phyloP scores from a whole-genome alignment of 2,888 invertebrate genomes.

The Ochropleura plecta region DNA sequence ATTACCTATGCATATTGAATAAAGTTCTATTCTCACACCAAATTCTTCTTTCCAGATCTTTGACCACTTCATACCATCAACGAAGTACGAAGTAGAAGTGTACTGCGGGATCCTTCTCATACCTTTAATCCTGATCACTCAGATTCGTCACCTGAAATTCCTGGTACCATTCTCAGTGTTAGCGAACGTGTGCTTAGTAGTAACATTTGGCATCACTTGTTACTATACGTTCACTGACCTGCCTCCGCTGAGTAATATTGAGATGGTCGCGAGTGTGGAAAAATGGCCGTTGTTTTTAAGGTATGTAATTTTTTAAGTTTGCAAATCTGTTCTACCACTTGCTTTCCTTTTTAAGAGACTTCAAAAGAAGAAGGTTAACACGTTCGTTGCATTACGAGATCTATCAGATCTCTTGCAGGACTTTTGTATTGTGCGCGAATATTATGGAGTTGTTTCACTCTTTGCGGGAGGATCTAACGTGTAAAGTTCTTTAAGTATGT shows the following conservation, averaged over 20 bases:
- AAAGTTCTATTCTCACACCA: not conserved
- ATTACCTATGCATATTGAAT: too few relatives aligned
- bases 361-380: too few relatives aligned
- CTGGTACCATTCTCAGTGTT: conserved; percentile 97
- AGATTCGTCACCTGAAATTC: conserved; percentile 93
- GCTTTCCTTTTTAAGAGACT: too few relatives aligned
- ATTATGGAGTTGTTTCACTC: too few relatives aligned
- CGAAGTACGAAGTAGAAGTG: conserved; percentile 88
- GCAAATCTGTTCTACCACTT: too few relatives aligned
- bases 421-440: too few relatives aligned
- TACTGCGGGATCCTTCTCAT: conserved; percentile 92
- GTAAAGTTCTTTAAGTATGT: too few relatives aligned
- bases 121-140: conserved; percentile 93
- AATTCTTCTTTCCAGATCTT: conserved; percentile 87
- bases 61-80: conserved; percentile 78
- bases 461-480: too few relatives aligned
- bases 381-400: too few relatives aligned
- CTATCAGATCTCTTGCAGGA: too few relatives aligned
- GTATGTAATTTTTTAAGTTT: conserved; percentile 66
- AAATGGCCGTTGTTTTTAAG: conserved; percentile 96
- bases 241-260: conserved; percentile 75
- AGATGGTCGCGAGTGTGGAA: conserved; percentile 82
- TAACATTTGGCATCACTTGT: conserved; percentile 95
- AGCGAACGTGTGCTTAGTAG: conserved; percentile 95
- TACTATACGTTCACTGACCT: conserved; percentile 93